Percentiles rank a stretch among this genome's conserved stretches.
Evolutionary conservation across 2,113 vertebrate genomes (phyloP).

Genomic region (Festucalex cinctus): DNA sequence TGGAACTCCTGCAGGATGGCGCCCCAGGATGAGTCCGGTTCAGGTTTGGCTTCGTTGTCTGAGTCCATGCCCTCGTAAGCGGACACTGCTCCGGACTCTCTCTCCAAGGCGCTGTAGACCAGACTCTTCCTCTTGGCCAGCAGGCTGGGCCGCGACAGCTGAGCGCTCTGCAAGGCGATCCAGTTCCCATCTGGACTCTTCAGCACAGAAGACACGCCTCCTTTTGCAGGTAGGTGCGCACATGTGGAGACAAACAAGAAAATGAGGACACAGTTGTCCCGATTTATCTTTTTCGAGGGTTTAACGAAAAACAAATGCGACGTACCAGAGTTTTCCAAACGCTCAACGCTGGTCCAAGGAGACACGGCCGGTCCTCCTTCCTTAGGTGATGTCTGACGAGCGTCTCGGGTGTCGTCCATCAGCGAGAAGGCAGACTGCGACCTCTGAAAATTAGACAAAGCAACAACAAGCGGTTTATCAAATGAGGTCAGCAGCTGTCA

Average conservation of each 20-base stretch:
- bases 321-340: conserved; percentile 82
- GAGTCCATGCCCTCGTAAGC: conserved; percentile 87
- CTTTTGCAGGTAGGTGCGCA: neutral
- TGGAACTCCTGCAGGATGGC: conserved; percentile 59
- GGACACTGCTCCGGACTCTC: conserved; percentile 78
- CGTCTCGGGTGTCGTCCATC: conserved; percentile 40
- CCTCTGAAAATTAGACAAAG: conserved; percentile 37
- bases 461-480: conserved; percentile 13
- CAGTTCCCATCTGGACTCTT: conserved; percentile 93
- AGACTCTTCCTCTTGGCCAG: conserved; percentile 83
- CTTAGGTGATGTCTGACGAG: conserved; percentile 46
- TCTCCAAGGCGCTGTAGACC: conserved; percentile 81
- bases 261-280: neutral
- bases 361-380: conserved; percentile 66
- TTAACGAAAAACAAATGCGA: neutral
- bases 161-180: conserved; percentile 82
- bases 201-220: conserved; percentile 74
- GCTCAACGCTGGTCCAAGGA: conserved; percentile 82
- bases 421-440: conserved; percentile 61
- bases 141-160: conserved; percentile 75
- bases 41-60: conserved; percentile 77
- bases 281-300: no score
- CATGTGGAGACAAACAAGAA: conserved; percentile 10
- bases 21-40: conserved; percentile 58
- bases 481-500: conserved; percentile 35